These are phyloP conservation scores for Tachina grossa DNA, from an alignment of 2,888 invertebrate species.

Conservation along the genomic window DNA sequence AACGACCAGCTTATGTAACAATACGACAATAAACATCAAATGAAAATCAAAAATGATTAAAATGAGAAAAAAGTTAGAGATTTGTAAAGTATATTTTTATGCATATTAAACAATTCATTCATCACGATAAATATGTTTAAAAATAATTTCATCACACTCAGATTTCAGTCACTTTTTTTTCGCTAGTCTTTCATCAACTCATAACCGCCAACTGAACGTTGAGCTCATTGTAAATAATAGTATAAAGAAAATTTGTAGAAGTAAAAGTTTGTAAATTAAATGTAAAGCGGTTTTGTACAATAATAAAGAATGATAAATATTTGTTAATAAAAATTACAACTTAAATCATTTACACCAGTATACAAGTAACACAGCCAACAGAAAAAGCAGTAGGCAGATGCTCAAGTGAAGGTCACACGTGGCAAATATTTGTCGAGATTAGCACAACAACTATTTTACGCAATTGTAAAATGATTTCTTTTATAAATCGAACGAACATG, in stretches of 20 bases:
- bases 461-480: too few relatives aligned
- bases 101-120: not conserved
- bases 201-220: constrained; percentile 10
- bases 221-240: not conserved
- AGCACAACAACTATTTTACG: too few relatives aligned
- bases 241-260: not conserved
- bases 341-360: constrained; percentile 17
- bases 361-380: not conserved
- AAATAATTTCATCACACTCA: constrained; percentile 21
- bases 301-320: constrained; percentile 5
- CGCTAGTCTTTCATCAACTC: constrained; percentile 25
- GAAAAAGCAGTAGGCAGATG: not conserved
- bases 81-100: not conserved
- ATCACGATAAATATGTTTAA: constrained; percentile 19
- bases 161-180: constrained; percentile 2
- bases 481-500: too few relatives aligned
- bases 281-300: constrained; percentile 14
- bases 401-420: too few relatives aligned
- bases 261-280: not conserved
- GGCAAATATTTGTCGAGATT: too few relatives aligned
- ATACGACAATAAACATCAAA: too few relatives aligned
- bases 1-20: not conserved
- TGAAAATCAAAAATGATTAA: not conserved
- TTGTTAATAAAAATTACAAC: constrained; percentile 3
- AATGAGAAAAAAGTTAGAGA: not conserved